phyloP scores from a whole-genome alignment of 2,888 invertebrate genomes.

The Epiblema foenella region DNA sequence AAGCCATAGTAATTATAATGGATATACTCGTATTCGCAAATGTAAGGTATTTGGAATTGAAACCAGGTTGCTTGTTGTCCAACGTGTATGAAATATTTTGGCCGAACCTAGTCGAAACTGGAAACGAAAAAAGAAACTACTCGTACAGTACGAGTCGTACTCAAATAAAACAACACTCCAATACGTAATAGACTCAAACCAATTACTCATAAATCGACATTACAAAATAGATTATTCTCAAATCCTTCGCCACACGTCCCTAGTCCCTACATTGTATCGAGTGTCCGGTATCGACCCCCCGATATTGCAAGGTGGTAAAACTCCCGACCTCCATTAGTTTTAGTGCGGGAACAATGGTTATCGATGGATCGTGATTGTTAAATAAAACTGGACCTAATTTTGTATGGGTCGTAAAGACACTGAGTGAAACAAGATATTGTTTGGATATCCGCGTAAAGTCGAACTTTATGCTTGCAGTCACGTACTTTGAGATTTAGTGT shows the following conservation, averaged over 20 bases:
- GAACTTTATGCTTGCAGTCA: not conserved
- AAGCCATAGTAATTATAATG: not conserved
- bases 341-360: slow-evolving; percentile 39
- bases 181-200: not conserved
- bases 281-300: slow-evolving; percentile 29
- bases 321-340: slow-evolving; percentile 39
- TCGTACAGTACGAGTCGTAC: too few species aligned
- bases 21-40: not conserved
- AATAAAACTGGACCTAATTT: slow-evolving; percentile 27
- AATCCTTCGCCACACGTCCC: slow-evolving; percentile 23
- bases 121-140: too few species aligned
- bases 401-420: slow-evolving; percentile 9
- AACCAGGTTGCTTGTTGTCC: too few species aligned
- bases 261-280: slow-evolving; percentile 33
- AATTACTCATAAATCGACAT: slow-evolving; percentile 13
- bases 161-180: not conserved
- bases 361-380: slow-evolving; percentile 29
- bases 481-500: not conserved
- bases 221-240: slow-evolving; percentile 34
- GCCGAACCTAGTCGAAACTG: too few species aligned
- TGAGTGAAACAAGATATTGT: not conserved
- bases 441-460: not conserved
- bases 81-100: too few species aligned
- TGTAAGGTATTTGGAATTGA: too few species aligned
- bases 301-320: slow-evolving; percentile 42